Conservation (phyloP, 35 echinoderm and acorn worm genomes). For the Heliocidaris tuberculata region DNA sequence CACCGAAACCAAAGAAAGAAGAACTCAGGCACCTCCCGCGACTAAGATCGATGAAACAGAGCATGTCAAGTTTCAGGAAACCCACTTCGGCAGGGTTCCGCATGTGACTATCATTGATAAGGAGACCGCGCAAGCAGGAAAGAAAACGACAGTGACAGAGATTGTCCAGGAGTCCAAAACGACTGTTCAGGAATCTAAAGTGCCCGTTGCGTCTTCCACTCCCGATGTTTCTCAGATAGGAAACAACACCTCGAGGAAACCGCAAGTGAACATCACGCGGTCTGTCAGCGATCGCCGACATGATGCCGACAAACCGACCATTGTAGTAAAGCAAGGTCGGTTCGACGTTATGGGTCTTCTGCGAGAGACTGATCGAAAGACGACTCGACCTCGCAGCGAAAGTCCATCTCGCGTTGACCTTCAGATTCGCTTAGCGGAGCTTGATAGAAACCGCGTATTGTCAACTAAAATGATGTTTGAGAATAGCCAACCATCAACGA, state of each 20-base stretch:
- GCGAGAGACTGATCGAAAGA: conserved; percentile 83
- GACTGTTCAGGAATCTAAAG: conserved; percentile 32
- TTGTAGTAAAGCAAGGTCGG: conserved; percentile 69
- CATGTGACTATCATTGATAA: not conserved
- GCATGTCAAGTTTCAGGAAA: conserved; percentile 24
- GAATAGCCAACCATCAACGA: conserved; percentile 6
- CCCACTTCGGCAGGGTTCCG: conserved; percentile 4
- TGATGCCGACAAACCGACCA: conserved; percentile 32
- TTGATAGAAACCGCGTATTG: conserved; percentile 67
- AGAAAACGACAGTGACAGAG: conserved; percentile 48
- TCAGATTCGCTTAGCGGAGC: conserved; percentile 60
- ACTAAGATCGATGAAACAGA: conserved; percentile 33
- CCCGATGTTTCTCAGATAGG: conserved; percentile 45
- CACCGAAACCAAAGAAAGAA: conserved; percentile 42
- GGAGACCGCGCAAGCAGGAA: not conserved
- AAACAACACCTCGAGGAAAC: not conserved
- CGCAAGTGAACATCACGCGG: conserved; percentile 31
- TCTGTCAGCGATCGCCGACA: conserved; percentile 36
- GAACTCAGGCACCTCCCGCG: conserved; percentile 37
- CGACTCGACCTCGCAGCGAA: conserved; percentile 39
- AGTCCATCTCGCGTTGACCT: conserved; percentile 53
- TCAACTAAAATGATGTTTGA: conserved; percentile 85
- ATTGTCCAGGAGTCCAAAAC: conserved; percentile 44
- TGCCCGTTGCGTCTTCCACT: conserved; percentile 41
- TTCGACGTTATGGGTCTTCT: conserved; percentile 80